Base-by-base conservation (phyloP, 2,797 vertebrate genomes). In the Sandelia bainsii region DNA sequence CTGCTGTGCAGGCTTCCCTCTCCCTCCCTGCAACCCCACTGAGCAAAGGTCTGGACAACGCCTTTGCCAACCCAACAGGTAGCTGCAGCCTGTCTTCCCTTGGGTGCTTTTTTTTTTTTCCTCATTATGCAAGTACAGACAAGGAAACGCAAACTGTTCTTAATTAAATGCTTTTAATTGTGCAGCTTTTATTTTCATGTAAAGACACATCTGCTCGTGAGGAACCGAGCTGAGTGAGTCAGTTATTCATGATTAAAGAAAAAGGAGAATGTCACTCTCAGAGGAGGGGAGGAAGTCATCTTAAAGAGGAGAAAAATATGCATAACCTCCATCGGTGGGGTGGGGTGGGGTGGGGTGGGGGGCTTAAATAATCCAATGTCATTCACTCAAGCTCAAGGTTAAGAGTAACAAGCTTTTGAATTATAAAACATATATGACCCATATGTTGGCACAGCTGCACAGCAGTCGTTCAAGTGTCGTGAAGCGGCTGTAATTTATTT, bases 21-120 rank as follows among this genome's bases (percentile, higher is more conserved):
- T 98, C 97, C 13, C 87, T 98, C 53, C 97, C 98, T 6, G 96
- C 97, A 2, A 98, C 97, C 0, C 97, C 97, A 0, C 95, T 99
- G 78, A 95, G 95, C 89, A 97, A 96, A 92, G 93, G 93, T 84
- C 94, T 96, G 76, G 97, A 98, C 87, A 97, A 96, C 4, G 95
- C 94, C 91, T 98, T 99, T 82, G 92, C 95, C 87, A 96, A 94
- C 83, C 93, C 95, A 9, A 94, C 96, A 95, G 97, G 97, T 98
- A 84, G 40, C 66, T 51, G 61, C 69, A 46, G 40, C 32, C 37
- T 10, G 0, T 72, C 23, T 22, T 61, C 20, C 14, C 19, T 2
- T 0, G 0, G 65, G 7, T 2, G 17, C 20, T 1, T 40, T 20
- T 39, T 53, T 8, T 16, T 37, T 14, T 4, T 32, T n/a, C n/a